Evolutionary conservation across 2,113 vertebrate genomes (phyloP).

Genomic region (Erythrocebus patas): DNA sequence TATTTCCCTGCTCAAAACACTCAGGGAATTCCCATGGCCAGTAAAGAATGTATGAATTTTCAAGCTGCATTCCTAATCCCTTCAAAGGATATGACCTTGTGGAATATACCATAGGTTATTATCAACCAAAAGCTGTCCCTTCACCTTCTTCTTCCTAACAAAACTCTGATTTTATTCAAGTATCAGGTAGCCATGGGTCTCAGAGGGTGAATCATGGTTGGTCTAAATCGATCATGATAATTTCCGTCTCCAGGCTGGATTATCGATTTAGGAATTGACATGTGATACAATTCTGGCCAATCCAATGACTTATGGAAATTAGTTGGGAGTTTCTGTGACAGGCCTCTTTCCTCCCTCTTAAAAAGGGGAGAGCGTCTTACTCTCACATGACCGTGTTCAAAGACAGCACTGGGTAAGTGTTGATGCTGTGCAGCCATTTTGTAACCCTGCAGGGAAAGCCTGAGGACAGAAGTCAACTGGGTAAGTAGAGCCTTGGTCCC

Average conservation of each 20-base stretch:
- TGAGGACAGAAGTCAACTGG: neutral
- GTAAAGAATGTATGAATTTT: neutral
- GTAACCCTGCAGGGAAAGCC: neutral
- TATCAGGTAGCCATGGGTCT: neutral
- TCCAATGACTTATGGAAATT: neutral
- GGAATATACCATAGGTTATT: neutral
- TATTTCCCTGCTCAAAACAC: neutral
- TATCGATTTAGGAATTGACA: neutral
- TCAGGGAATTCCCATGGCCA: neutral
- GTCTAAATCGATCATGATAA: neutral
- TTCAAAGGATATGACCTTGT: neutral
- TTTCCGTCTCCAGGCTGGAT: neutral
- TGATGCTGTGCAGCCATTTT: neutral
- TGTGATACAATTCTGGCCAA: neutral
- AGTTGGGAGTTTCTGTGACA: neutral
- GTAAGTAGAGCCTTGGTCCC: neutral
- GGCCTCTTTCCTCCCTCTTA: neutral
- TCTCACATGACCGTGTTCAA: accelerated
- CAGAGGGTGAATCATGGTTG: neutral
- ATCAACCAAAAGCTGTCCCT: neutral
- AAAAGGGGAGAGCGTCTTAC: neutral
- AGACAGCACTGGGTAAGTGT: neutral
- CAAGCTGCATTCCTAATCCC: neutral
- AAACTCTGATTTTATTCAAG: neutral
- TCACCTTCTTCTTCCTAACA: neutral